Base-by-base conservation (phyloP, 2,888 invertebrate genomes). In the Xylota sylvarum region DNA sequence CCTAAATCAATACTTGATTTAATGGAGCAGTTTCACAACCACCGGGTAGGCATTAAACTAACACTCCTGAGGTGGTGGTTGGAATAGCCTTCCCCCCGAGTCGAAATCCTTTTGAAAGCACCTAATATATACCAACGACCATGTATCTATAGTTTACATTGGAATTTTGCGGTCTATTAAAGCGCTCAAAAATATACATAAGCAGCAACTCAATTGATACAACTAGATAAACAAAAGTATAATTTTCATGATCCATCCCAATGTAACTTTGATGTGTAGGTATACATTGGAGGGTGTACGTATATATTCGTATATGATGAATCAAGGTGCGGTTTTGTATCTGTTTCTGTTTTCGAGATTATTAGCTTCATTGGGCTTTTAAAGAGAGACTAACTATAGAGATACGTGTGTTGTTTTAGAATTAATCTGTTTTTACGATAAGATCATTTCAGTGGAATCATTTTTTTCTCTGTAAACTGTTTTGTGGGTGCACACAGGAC, bases 151-250 rank as follows among this genome's bases (percentile, higher is more conserved):
- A 43, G 43, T 43, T 43, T 43, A 43, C 5, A 43, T 43, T 43
- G 5, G n/a, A 43, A 14, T 43, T 12, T 5, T 43, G 14, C 14
- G 43, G 43, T 43, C 4, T 40, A 46, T 46, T 46, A 46, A 46
- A 46, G 17, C 17, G 9, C 5, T 48, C 48, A 19, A 17, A 48
- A 19, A 19, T 48, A 19, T n/a, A n/a, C n/a, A n/a, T 17, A 17
- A 46, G 6, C 46, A 46, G 1, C 37, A n/a, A 10, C 43, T 14
- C 23, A 50, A 50, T 50, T 50, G 50, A 23, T 55, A 30, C 55
- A 55, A 55, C 4, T 30, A 55, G 55, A 55, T 55, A 55, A 55
- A 55, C 30, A 55, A 55, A 55, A 23, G 23, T 48, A 40, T 40
- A 40, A 40, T 40, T 40, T 40, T 40, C 4, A 43, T 14, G 43